Evolutionary conservation across 2,113 vertebrate genomes (phyloP).

Genomic region (Sylvietta virens): DNA sequence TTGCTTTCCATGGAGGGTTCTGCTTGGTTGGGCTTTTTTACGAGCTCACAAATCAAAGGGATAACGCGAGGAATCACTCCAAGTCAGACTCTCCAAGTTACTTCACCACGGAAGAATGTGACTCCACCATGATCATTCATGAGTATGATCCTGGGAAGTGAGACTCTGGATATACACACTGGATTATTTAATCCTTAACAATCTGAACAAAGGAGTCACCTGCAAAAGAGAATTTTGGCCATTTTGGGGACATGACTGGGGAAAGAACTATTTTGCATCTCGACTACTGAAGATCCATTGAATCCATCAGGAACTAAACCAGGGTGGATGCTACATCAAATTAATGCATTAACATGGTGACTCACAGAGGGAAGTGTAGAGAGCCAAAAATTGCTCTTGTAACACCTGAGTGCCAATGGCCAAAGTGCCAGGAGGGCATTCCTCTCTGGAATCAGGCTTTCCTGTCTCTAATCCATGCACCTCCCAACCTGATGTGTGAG

Average conservation of each 20-base stretch:
- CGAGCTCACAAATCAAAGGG: background rate
- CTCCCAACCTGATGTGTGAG: background rate
- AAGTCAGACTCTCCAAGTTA: background rate
- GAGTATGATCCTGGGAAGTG: background rate
- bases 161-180: background rate
- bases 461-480: background rate
- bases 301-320: background rate
- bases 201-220: background rate
- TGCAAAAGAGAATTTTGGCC: background rate
- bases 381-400: background rate
- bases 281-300: background rate
- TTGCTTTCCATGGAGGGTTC: background rate
- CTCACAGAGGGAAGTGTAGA: background rate
- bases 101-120: background rate
- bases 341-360: accelerated
- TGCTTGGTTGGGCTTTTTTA: background rate
- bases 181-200: background rate
- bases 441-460: background rate
- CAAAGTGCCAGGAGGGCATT: background rate
- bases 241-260: background rate
- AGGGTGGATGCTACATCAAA: background rate
- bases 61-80: background rate
- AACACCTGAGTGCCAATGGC: background rate
- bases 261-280: background rate
- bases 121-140: background rate